Base-by-base conservation (phyloP, 1,140 invertebrate species). In the Bombus sylvicola region DNA sequence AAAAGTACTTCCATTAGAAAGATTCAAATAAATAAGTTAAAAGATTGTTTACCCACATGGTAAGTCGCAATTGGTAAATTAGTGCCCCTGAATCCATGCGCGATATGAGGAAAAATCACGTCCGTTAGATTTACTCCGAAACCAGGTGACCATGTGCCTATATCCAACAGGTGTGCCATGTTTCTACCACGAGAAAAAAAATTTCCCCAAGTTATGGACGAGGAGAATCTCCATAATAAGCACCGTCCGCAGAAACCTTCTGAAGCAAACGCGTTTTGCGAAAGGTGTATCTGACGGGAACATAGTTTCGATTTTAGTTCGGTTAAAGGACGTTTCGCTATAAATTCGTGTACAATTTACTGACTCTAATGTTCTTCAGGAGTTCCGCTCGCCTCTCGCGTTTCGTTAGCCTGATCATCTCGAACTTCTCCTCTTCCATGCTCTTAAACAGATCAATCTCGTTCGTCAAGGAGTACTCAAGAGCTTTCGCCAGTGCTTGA, bases 371-470 rank as follows among this genome's bases (percentile, higher is more conserved):
- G 88, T 96, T 96, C 34, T 95, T 95, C 15, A 98, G 91, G 41
- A 98, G 94, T 77, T 96, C 96, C 41, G 95, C 93, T 74, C 96
- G 95, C 74, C 97, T 95, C 84, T 97, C 97, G 22, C 93, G 87
- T 92, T 97, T 97, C 2, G 96, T 96, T 4, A 97, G 96, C 88
- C 97, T 96, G 69, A 97, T 96, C 2, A 97, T 96, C 88, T 98
- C 97, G 96, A 97, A 98, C 93, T 98, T 97, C 93, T 98, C 97
- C 76, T 98, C 97, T 0, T 97, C 97, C 28, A 98, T 96, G 92
- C 97, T 96, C 39, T 96, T 95, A n/a, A 97, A 96, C 68, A 97
- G 95, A 59, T 97, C 96, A 62, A 96, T 95, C 93, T 98, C 97
- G 64, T 96, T 96, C 41, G 96, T 91, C 25, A 97, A 96, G 0